Base-by-base conservation (phyloP, 35 echinoderm and acorn worm species). In the Holothuria glaberrima region DNA sequence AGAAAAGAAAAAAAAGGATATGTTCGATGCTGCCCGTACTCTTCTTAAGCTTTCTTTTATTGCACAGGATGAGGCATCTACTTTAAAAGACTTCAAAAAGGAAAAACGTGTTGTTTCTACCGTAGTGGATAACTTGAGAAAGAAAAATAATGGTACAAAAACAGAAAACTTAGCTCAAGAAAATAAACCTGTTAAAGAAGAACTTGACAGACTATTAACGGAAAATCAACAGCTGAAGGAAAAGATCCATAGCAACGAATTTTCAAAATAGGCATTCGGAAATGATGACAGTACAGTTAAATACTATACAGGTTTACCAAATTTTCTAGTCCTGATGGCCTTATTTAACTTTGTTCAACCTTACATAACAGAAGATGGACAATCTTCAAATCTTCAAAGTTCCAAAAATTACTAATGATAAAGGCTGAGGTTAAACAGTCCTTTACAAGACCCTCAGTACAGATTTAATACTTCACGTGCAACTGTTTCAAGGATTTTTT, bases 401-500 rank as follows among this genome's bases (percentile, higher is more conserved):
- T 76, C 21, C 72, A 76, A 76, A 76, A 45, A 38, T 22, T 76
- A 38, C 30, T 76, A 46, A 30, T 76, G 30, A 27, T 76, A 22
- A 27, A 76, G 31, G 72, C 22, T 76, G 4, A 76, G 72, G 44
- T 46, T 46, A 46, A 4, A 46, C 44, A 5, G 44, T 46, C 44
- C 44, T 46, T 46, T 46, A 46, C 44, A 90, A 41, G 89, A 90
- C 58, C 25, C 80, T 26, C 72, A 6, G 36, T 77, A 81, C 29
- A 59, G 89, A 38, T 90, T 90, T 90, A 6, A 35, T 48, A 31
- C 80, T 5, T 30, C 27, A 21, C 41, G 33, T 30, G 6, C 88
- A 10, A 75, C 68, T 20, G 44, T 89, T 20, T 78, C 69, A 52
- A 19, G 71, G 31, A 60, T 78, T 77, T 89, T 89, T 58, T 26